Evolutionary conservation across 2,113 vertebrate genomes (phyloP).

Genomic region (Halichoeres trimaculatus): DNA sequence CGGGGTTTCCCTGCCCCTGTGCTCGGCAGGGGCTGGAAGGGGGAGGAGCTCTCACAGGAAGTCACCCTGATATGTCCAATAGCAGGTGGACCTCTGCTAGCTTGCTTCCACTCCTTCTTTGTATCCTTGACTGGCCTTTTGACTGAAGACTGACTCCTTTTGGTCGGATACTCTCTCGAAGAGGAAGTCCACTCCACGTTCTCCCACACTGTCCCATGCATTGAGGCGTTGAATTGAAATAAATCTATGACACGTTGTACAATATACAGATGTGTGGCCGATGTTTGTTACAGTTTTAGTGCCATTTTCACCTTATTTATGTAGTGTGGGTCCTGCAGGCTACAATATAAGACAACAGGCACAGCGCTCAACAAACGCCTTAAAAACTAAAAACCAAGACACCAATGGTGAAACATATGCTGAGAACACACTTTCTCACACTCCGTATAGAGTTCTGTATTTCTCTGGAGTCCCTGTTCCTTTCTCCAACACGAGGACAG

Average conservation of each 20-base stretch:
- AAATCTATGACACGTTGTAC: conserved; percentile 67
- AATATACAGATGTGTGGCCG: conserved; percentile 74
- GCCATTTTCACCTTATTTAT: conserved; percentile 49
- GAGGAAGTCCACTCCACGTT: conserved; percentile 36
- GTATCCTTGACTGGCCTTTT: conserved; percentile 31
- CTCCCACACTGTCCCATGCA: conserved; percentile 60
- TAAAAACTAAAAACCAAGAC: conserved; percentile 85
- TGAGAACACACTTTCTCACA: conserved; percentile 72
- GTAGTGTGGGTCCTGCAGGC: conserved; percentile 76
- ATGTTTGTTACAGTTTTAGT: conserved; percentile 56
- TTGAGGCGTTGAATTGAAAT: conserved; percentile 64
- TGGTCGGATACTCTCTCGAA: conserved; percentile 3
- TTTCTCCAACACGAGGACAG: conserved; percentile 66
- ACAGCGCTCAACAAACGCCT: conserved; percentile 77
- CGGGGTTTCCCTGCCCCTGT: conserved; percentile 56
- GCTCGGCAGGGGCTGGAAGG: conserved; percentile 47
- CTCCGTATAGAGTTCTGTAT: conserved; percentile 69
- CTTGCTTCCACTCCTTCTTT: conserved; percentile 21
- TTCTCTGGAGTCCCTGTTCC: conserved; percentile 57
- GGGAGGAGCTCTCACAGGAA: conserved; percentile 44
- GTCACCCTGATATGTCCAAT: conserved; percentile 54
- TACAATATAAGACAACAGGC: conserved; percentile 84
- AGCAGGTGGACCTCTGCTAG: conserved; percentile 47
- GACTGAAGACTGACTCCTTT: conserved; percentile 20
- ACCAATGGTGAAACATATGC: conserved; percentile 84